Evolutionary conservation across 37 sponge, comb jelly and placozoan genomes (phyloP), one percentile per base, ranked within the genome.

Genomic region (Ianthella basta): DNA sequence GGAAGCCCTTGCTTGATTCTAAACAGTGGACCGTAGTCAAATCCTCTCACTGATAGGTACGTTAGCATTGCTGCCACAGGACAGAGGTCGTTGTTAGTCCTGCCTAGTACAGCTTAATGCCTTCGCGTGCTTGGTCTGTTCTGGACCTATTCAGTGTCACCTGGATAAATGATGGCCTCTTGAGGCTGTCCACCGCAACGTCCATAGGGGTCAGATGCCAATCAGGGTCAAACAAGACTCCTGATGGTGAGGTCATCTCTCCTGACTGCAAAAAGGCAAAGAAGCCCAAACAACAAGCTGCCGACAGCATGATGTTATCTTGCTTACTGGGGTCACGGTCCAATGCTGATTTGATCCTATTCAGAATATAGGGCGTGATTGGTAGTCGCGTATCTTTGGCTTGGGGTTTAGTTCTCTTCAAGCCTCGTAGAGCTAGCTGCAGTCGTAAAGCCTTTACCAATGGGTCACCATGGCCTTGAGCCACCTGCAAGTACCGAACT

Each of bases 221-320:
- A 3, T 44, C 8, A 10, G 50, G 50, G 50, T 44, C 50, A 44
- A 44, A 44, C 12, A 13, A 6, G 50, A 3, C 50, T 8, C 8
- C 50, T 10, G 66, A 3, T 64, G 66, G 30, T 30, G 30, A 25
- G 75, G 75, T 73, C 29, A 73, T 30, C 40, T 73, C 75, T 5
- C 75, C 75, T 3, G 80, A 14, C n/a, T 13, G 3, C n/a, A 55
- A 53, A 38, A 54, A 80, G 54, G 4, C 80, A 15, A 41, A 80
- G 15, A 80, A 55, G 21, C 56, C 80, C 24, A 56, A 3, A 61
- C 82, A 82, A n/a, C 63, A 82, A 60, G 64, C 82, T 6, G 82
- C 64, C 82, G 63, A 82, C 20, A 80, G 56, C 80, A 80, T 40
- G 23, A 54, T 4, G 53, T 19, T 78, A 14, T 78, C 53, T 36